Evolutionary conservation across 2,888 invertebrate species (phyloP).

Genomic region (Melipona bicolor): DNA sequence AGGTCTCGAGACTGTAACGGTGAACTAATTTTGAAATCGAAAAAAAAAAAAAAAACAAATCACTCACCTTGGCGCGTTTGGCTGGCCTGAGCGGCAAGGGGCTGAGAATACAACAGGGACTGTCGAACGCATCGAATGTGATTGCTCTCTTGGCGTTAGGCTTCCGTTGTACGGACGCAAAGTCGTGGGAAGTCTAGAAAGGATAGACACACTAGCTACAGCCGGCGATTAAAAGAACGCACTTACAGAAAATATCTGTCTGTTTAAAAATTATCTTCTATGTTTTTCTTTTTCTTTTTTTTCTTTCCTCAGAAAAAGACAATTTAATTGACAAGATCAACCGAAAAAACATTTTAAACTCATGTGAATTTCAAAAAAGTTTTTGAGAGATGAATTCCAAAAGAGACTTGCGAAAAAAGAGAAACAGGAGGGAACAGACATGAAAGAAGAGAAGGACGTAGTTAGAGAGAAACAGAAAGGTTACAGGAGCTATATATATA

Average conservation of each 20-base stretch:
- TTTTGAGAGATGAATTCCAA: neutral
- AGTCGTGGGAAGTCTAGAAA: slow-evolving; percentile 84
- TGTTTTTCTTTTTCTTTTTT: neutral
- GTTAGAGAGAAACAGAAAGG: slow-evolving; percentile 23
- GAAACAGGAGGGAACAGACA: neutral
- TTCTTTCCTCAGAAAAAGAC: neutral
- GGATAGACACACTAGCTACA: slow-evolving; percentile 85
- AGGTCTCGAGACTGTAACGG: neutral
- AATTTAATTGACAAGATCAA: neutral
- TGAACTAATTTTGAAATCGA: neutral
- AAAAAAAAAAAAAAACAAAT: slow-evolving; percentile 8
- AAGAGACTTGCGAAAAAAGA: slow-evolving; percentile 11
- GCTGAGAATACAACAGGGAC: slow-evolving; percentile 78
- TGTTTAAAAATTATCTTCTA: slow-evolving; percentile 1
- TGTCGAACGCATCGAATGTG: slow-evolving; percentile 82
- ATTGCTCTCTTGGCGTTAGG: slow-evolving; percentile 83
- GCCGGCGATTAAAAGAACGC: slow-evolving; percentile 80
- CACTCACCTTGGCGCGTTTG: slow-evolving; percentile 82
- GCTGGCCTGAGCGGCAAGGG: slow-evolving; percentile 78
- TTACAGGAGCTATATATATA: neutral
- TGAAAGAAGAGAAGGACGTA: slow-evolving; percentile 1
- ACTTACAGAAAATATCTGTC: slow-evolving; percentile 66
- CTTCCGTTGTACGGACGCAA: slow-evolving; percentile 82
- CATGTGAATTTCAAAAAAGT: neutral
- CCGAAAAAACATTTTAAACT: neutral